These are phyloP conservation scores for Oxyura jamaicensis DNA, from an alignment of 2,113 vertebrate species.

Conservation along the genomic window DNA sequence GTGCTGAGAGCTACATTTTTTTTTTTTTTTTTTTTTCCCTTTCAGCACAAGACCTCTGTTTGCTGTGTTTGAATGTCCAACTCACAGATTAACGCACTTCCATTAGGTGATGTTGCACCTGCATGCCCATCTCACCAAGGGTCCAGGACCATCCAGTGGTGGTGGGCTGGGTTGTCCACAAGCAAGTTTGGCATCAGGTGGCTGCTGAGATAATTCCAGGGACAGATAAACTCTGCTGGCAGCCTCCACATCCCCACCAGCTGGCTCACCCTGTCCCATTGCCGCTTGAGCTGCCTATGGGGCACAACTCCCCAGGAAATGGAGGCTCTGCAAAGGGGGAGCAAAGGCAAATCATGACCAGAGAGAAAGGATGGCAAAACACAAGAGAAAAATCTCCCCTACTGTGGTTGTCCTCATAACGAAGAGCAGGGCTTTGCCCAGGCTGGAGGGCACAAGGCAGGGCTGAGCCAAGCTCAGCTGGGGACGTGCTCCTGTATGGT, in stretches of 20 bases:
- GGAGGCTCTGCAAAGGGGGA: neutral
- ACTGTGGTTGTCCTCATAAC: slow-evolving; percentile 16
- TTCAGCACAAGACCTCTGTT: neutral
- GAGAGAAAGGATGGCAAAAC: neutral
- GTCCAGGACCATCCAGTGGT: rapidly evolving
- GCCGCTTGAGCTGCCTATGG: rapidly evolving
- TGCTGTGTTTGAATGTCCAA: neutral
- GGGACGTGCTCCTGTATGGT: neutral
- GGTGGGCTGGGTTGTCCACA: rapidly evolving
- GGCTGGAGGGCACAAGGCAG: neutral
- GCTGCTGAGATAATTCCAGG: neutral
- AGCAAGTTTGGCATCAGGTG: neutral
- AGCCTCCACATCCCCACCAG: neutral
- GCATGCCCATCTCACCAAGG: rapidly evolving
- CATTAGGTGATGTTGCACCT: neutral
- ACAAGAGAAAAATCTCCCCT: slow-evolving; percentile 8
- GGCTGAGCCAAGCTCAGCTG: neutral
- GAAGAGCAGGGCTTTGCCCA: neutral
- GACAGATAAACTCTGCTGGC: neutral
- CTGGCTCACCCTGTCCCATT: neutral
- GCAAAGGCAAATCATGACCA: neutral
- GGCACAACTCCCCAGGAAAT: neutral
- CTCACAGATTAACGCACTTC: neutral
- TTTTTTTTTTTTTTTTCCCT: neutral
- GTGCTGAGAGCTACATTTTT: too few species aligned